These are phyloP conservation scores for Leptocoma aspasia DNA, from an alignment of 2,113 vertebrate species.

Conservation along the genomic window DNA sequence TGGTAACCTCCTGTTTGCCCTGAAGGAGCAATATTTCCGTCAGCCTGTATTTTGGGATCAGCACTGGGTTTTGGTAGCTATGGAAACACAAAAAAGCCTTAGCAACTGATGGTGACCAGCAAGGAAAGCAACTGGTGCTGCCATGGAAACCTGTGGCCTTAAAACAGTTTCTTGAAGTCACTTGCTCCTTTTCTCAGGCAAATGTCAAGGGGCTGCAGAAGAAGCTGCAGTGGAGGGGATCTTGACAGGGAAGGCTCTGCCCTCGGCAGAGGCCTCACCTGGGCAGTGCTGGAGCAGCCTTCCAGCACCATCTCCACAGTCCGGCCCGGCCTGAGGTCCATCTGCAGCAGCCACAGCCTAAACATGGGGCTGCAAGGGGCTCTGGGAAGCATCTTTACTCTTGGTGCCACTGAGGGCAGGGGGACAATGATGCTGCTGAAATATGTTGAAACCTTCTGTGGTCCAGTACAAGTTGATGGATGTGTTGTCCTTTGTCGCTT, in stretches of 20 bases:
- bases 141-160: background rate
- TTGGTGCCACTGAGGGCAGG: background rate
- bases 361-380: slow-evolving; percentile 64
- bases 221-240: background rate
- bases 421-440: background rate
- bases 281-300: slow-evolving; percentile 73
- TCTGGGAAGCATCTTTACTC: background rate
- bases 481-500: slow-evolving; percentile 73
- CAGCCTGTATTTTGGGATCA: background rate
- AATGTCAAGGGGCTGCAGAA: background rate
- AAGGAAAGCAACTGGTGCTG: background rate
- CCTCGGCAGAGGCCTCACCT: slow-evolving; percentile 58
- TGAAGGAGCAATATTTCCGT: background rate
- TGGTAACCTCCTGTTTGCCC: background rate
- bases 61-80: slow-evolving; percentile 2
- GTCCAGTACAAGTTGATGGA: slow-evolving; percentile 84
- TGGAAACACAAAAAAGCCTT: slow-evolving; percentile 44
- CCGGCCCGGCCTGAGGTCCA: slow-evolving; percentile 77
- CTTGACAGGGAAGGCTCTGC: background rate
- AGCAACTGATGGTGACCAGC: slow-evolving; percentile 12
- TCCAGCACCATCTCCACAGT: slow-evolving; percentile 76
- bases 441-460: slow-evolving; percentile 47
- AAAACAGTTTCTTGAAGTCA: background rate
- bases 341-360: slow-evolving; percentile 66
- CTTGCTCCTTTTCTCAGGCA: background rate